Conservation (phyloP, 2,888 invertebrate species). For the Brachyptera putata region DNA sequence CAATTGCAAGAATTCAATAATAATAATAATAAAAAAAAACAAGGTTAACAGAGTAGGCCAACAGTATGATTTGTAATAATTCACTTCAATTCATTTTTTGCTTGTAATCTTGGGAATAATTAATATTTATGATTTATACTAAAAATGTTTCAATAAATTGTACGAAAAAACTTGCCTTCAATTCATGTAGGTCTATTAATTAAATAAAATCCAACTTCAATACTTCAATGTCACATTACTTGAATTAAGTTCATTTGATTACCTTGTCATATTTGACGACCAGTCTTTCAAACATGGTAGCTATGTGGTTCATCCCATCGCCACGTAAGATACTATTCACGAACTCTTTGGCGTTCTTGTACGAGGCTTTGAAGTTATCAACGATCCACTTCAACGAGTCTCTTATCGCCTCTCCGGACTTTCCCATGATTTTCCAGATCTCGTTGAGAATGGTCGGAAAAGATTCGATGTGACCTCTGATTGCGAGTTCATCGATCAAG, state of each 20-base stretch:
- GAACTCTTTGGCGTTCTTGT: constrained; percentile 64
- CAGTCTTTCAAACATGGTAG: constrained; percentile 61
- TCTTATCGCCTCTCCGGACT: constrained; percentile 72
- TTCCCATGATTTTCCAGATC: constrained; percentile 81
- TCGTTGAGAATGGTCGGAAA: constrained; percentile 76
- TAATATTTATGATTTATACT: no score
- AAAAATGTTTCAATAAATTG: no score
- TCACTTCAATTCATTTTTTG: no score
- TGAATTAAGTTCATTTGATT: not conserved
- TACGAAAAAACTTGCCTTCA: no score
- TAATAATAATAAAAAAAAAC: no score
- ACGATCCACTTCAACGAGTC: constrained; percentile 71
- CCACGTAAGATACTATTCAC: constrained; percentile 67
- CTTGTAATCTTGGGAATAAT: no score
- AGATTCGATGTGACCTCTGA: constrained; percentile 67
- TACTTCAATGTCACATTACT: no score
- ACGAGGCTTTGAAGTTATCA: constrained; percentile 65
- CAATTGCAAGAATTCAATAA: no score
- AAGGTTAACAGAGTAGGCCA: no score
- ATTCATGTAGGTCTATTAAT: no score
- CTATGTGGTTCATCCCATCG: constrained; percentile 68
- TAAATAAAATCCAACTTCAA: no score
- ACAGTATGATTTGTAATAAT: no score
- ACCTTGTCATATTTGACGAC: constrained; percentile 69
- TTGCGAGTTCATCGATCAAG: constrained; percentile 70